These are phyloP conservation scores for Tanaodytes sp. DNA, from an alignment of 2,888 invertebrate species.

Conservation along the genomic window DNA sequence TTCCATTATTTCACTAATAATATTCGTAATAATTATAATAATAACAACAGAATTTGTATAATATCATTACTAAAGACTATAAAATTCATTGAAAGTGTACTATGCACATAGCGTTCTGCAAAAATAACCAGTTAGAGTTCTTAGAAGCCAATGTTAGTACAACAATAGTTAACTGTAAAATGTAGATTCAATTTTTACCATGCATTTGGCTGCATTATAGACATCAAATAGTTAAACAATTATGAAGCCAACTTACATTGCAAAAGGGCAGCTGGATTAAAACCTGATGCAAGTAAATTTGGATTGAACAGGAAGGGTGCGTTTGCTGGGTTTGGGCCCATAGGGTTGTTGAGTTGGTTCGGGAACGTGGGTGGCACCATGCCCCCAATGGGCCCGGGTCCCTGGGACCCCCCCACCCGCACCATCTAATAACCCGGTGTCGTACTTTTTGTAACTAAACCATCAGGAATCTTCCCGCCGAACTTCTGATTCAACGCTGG, in stretches of 20 bases:
- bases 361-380: slow-evolving; percentile 62
- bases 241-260: slow-evolving; percentile 87
- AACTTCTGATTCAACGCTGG: slow-evolving; percentile 65
- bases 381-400: slow-evolving; percentile 44
- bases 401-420: slow-evolving; percentile 72
- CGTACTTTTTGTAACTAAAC: slow-evolving; percentile 74
- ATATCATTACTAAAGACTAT: no score
- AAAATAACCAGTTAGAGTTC: no score
- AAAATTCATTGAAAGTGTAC: no score
- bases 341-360: slow-evolving; percentile 70
- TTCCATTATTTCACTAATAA: no score
- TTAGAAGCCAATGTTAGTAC: no score
- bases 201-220: no score
- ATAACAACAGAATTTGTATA: no score
- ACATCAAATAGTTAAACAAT: no score
- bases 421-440: slow-evolving; percentile 77
- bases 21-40: no score
- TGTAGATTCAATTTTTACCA: no score
- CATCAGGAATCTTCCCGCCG: slow-evolving; percentile 72
- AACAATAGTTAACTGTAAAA: no score
- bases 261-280: slow-evolving; percentile 85
- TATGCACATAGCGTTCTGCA: no score
- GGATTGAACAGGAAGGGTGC: slow-evolving; percentile 56
- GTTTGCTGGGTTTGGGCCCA: slow-evolving; percentile 63
- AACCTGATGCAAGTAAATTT: slow-evolving; percentile 72